Conservation (phyloP, 1,140 invertebrate genomes). For the Leptopilina clavipes region DNA sequence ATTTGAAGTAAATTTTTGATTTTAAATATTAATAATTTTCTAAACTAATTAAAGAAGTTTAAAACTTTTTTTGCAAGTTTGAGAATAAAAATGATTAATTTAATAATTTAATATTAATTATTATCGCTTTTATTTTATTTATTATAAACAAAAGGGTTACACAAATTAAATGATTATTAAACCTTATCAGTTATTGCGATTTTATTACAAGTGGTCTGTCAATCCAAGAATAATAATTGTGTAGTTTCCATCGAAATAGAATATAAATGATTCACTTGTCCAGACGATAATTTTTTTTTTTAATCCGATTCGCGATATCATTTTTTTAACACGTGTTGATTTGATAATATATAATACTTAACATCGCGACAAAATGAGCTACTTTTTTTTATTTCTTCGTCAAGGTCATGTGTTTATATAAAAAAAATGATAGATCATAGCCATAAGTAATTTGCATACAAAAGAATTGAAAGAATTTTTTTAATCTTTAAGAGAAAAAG, state of each 20-base stretch:
- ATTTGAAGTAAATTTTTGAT: too few species aligned
- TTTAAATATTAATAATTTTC: too few species aligned
- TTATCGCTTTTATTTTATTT: too few species aligned
- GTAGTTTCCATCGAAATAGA: not conserved
- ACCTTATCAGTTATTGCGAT: constrained; percentile 6
- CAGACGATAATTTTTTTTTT: constrained; percentile 25
- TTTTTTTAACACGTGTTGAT: constrained; percentile 8
- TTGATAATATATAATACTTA: not conserved
- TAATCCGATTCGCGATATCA: not conserved
- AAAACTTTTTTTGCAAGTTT: not conserved
- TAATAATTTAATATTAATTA: too few species aligned
- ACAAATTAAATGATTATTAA: not conserved
- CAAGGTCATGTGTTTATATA: not conserved
- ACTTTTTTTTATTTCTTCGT: constrained; percentile 1
- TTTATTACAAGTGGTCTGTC: not conserved
- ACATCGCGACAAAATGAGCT: not conserved
- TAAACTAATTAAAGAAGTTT: too few species aligned
- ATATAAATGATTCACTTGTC: constrained; percentile 5
- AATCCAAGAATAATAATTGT: not conserved
- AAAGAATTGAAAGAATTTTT: too few species aligned
- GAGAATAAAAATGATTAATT: not conserved
- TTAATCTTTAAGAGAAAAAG: not conserved
- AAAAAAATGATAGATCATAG: not conserved
- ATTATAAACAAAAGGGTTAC: not conserved
- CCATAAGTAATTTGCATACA: not conserved